Evolutionary conservation across 2,888 invertebrate genomes (phyloP), one percentile per base, ranked within the genome.

Genomic region (Plutella xylostella): DNA sequence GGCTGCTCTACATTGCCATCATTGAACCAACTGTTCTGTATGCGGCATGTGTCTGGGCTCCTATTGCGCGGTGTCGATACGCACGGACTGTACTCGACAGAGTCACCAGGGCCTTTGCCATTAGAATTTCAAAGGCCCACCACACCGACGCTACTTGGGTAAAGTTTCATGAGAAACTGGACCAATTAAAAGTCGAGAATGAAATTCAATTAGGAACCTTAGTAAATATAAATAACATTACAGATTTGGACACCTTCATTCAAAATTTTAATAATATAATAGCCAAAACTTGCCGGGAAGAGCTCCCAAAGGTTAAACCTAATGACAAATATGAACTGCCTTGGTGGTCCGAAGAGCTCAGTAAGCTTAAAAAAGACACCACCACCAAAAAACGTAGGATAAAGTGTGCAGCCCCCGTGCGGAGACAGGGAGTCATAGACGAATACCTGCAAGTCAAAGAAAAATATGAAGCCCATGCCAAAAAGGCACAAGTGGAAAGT

Each of bases 301-400:
- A 7, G 12, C 28, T 39, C 12, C 35, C 31, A n/a, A n/a, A n/a
- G n/a, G n/a, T n/a, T 4, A 19, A 25, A 4, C 15, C 12, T 19
- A 35, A 28, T 5, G 35, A 12, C n/a, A 42, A 18, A 19, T 18
- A 30, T 5, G 25, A 4, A 31, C n/a, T 30, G 9, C 47, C 43
- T 6, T 47, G 47, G 47, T 47, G 47, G 44, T 25, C 25, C 11
- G 21, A 17, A 1, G 41, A 43, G 12, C 47, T 47, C 14, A 22
- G 12, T 3, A 9, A 4, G 9, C 30, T 44, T n/a, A 43, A 34
- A 35, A 20, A 40, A 15, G 35, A 40, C 14, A 17, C 28, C 2
- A 25, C 6, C 2, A 44, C 41, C 4, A 41, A 28, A 12, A 47
- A 42, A 21, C n/a, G 44, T 2, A 18, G 47, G 11, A 43, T 47